Evolutionary conservation across 2,113 vertebrate genomes (phyloP), one percentile per base, ranked within the genome.

Genomic region (Ibidorhyncha struthersii): DNA sequence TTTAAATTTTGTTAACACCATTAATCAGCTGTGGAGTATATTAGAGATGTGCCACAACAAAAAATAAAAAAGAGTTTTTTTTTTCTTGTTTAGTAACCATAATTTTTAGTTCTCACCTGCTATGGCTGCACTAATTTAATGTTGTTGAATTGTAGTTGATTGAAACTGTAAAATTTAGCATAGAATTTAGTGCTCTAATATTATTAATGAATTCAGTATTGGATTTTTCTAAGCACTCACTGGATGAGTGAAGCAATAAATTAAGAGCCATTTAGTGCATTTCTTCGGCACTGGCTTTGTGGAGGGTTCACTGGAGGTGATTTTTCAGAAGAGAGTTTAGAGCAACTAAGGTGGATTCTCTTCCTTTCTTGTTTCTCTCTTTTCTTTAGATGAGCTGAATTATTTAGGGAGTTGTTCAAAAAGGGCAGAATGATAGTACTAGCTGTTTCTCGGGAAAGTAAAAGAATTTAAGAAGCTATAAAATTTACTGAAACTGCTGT

Each of bases 141-240:
- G 56, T 50, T 81, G 82, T 66, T 92, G 89, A 84, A 90, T 89
- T 87, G 59, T 43, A 34, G 45, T 65, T 81, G 85, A 89, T 49
- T 55, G 77, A 86, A 93, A 91, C 36, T 41, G 70, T 93, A 93
- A 96, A 90, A 55, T 73, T 94, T 50, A 81, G 62, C 36, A 47
- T 36, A 82, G 80, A 89, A 71, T 96, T 90, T 79, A 93, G 76
- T 73, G 50, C 45, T 94, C 94, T 89, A 88, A 84, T 94, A 86
- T 90, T 95, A 96, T 80, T 94, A 95, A 96, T 96, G 67, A 94
- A 97, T 96, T 95, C 92, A 71, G 65, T 94, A 97, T 93, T 97
- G 92, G 76, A 94, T 96, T 96, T 91, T 95, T 93, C 84, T 87
- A 52, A 94, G 92, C 61, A 73, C 74, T 97, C 61, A 58, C 41